Conservation (phyloP, 2,113 vertebrate genomes). For the Chaenocephalus aceratus region DNA sequence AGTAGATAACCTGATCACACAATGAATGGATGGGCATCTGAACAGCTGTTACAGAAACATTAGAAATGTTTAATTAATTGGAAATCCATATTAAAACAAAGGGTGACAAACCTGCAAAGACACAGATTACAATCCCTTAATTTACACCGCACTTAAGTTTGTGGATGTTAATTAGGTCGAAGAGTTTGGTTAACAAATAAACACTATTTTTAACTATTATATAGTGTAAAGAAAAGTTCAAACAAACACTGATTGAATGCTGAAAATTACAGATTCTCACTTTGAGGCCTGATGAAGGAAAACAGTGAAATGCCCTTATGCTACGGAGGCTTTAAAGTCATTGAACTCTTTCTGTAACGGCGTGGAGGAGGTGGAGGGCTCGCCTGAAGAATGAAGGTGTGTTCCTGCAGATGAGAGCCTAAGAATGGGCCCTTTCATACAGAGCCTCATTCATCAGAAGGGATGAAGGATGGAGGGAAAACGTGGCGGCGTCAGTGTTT, state of each 20-base stretch:
- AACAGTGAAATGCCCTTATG: not conserved
- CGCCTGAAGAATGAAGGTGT: slow-evolving; percentile 52
- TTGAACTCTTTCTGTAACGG: not conserved
- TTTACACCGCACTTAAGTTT: no score
- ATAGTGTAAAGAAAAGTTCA: no score
- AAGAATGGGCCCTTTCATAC: slow-evolving; percentile 69
- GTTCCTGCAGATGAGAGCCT: slow-evolving; percentile 32
- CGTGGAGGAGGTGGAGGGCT: not conserved
- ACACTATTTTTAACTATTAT: no score
- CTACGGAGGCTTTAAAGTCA: not conserved
- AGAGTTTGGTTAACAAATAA: not conserved
- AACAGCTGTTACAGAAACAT: no score
- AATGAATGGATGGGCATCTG: no score
- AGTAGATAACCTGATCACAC: no score
- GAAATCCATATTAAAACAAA: no score
- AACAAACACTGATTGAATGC: not conserved
- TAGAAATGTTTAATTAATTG: no score
- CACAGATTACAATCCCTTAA: no score
- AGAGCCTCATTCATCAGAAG: slow-evolving; percentile 28
- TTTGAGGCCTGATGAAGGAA: no score
- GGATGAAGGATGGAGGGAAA: slow-evolving; percentile 18
- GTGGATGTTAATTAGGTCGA: no score
- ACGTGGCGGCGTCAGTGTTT: slow-evolving; percentile 35
- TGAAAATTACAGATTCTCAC: fast-evolving
- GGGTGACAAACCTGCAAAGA: no score